These are phyloP conservation scores for Cantharis lateralis DNA, from an alignment of 2,888 invertebrate genomes.

Conservation along the genomic window DNA sequence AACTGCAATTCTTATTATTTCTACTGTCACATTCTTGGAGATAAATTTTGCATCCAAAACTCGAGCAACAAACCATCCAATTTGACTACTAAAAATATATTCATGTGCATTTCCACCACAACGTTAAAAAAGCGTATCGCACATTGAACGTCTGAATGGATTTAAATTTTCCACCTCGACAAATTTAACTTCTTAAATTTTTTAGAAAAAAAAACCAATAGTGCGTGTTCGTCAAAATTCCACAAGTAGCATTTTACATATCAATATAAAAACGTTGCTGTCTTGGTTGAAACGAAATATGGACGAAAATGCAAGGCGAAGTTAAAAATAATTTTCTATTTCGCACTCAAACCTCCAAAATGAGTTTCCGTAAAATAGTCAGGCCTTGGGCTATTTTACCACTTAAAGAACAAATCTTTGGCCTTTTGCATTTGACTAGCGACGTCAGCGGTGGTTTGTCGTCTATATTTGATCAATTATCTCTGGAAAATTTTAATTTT, in stretches of 20 bases:
- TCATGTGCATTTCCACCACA: conserved; percentile 25
- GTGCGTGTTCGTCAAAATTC: neutral
- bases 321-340: conserved; percentile 33
- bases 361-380: conserved; percentile 26
- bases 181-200: conserved; percentile 3
- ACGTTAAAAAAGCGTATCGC: conserved; percentile 5
- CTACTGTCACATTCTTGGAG: conserved; percentile 38
- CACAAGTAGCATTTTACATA: neutral
- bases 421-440: conserved; percentile 33
- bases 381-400: conserved; percentile 37
- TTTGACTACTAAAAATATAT: conserved; percentile 33
- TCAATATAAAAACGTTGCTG: neutral
- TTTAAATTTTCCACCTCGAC: neutral
- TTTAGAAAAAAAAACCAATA: neutral
- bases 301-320: conserved; percentile 31
- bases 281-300: conserved; percentile 24
- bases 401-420: conserved; percentile 33
- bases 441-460: conserved; percentile 21
- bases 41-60: conserved; percentile 31
- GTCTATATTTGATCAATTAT: neutral
- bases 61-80: conserved; percentile 33
- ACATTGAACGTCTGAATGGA: neutral
- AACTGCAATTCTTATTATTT: conserved; percentile 41
- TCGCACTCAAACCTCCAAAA: conserved; percentile 23
- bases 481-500: neutral